phyloP scores from a whole-genome alignment of 2,797 vertebrate species.

The Notolepis coatsorum region DNA sequence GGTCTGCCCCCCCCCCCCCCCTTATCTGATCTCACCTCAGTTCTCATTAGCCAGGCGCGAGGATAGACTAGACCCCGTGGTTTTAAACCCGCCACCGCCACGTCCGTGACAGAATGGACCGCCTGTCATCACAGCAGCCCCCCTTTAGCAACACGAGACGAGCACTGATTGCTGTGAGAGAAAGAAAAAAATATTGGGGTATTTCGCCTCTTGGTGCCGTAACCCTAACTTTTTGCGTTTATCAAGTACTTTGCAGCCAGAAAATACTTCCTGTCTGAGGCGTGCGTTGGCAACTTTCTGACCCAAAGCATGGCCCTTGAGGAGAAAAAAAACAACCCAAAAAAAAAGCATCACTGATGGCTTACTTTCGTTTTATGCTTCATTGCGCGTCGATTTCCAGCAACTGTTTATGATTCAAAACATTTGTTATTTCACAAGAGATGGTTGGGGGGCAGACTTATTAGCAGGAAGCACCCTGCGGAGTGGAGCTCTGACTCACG shows the following conservation, averaged over 20 bases:
- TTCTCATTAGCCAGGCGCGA: slow-evolving; percentile 74
- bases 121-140: slow-evolving; percentile 55
- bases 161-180: slow-evolving; percentile 45
- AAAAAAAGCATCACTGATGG: no score
- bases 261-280: slow-evolving; percentile 49
- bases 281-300: slow-evolving; percentile 38
- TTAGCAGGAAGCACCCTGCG: slow-evolving; percentile 56
- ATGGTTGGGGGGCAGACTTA: slow-evolving; percentile 46
- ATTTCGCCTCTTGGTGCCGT: slow-evolving; percentile 39
- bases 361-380: no score
- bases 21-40: slow-evolving; percentile 84
- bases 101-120: slow-evolving; percentile 43
- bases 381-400: slow-evolving; percentile 29
- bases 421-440: slow-evolving; percentile 56
- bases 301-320: slow-evolving; percentile 34
- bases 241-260: slow-evolving; percentile 39
- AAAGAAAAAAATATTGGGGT: slow-evolving; percentile 44
- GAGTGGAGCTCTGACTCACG: slow-evolving; percentile 46
- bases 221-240: slow-evolving; percentile 42
- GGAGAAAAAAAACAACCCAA: slow-evolving; percentile 37
- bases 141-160: slow-evolving; percentile 57
- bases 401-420: slow-evolving; percentile 35
- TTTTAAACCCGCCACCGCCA: slow-evolving; percentile 26
- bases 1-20: slow-evolving; percentile 45
- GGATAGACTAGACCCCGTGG: slow-evolving; percentile 43